Evolutionary conservation across 2,113 vertebrate genomes (phyloP).

Genomic region (Halichoerus grypus): DNA sequence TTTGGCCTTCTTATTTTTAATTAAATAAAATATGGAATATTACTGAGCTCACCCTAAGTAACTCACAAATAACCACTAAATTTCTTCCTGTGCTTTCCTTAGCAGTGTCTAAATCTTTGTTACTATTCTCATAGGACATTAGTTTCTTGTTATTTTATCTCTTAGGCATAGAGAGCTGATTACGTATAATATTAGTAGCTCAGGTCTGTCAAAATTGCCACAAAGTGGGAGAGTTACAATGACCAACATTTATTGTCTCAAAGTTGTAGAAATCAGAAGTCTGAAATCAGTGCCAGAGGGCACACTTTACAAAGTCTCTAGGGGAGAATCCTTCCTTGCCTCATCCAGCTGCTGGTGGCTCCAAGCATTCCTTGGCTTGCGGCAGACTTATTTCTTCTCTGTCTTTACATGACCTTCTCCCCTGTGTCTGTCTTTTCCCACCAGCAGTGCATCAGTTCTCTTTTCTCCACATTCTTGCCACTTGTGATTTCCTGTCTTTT

Average conservation of each 20-base stretch:
- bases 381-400: not conserved
- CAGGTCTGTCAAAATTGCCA: not conserved
- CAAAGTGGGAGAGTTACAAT: not conserved
- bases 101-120: not conserved
- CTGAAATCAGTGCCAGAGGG: not conserved
- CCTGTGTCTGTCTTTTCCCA: not conserved
- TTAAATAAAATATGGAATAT: not conserved
- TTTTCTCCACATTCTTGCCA: not conserved
- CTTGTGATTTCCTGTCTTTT: not conserved
- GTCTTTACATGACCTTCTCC: not conserved
- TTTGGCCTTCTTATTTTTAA: slow-evolving; percentile 7
- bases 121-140: not conserved
- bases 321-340: too few species aligned
- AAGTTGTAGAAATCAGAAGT: not conserved
- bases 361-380: not conserved
- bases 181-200: not conserved
- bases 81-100: not conserved
- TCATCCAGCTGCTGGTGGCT: not conserved
- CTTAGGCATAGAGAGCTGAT: not conserved
- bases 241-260: not conserved
- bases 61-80: not conserved
- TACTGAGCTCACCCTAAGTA: not conserved
- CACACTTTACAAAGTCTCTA: not conserved
- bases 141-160: not conserved
- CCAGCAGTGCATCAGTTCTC: not conserved